phyloP scores from a whole-genome alignment of 2,797 vertebrate species.

The Xenopus petersii region DNA sequence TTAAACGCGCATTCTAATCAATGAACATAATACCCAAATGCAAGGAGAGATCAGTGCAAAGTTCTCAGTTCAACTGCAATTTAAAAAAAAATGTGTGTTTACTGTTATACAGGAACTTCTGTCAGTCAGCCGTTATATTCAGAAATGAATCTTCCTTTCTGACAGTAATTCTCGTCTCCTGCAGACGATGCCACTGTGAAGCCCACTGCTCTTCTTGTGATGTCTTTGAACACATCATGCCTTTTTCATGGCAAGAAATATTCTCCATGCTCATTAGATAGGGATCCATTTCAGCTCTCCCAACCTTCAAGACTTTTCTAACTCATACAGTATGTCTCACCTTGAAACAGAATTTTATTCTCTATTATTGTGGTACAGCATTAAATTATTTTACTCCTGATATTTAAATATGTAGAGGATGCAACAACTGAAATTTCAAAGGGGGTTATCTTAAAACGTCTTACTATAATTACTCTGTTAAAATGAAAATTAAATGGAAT shows the following conservation, averaged over 20 bases:
- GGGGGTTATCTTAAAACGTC: too few relatives aligned
- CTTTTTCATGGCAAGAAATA: neutral
- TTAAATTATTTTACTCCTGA: too few relatives aligned
- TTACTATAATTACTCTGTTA: too few relatives aligned
- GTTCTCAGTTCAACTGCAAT: neutral
- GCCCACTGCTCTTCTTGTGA: slow-evolving; percentile 4
- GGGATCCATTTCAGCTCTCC: neutral
- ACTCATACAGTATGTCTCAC: neutral
- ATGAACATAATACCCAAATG: slow-evolving; percentile 4
- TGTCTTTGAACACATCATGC: slow-evolving; percentile 24
- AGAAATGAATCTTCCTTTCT: neutral
- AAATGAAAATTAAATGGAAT: too few relatives aligned
- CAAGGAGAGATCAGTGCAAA: neutral
- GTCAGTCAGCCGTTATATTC: slow-evolving; percentile 1
- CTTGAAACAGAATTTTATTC: neutral
- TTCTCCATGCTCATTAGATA: slow-evolving; percentile 17
- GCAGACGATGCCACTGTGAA: slow-evolving; percentile 2
- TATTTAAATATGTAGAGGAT: too few relatives aligned
- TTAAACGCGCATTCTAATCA: neutral
- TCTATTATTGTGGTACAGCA: too few relatives aligned
- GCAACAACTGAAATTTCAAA: too few relatives aligned
- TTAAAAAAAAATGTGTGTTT: neutral
- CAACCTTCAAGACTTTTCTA: neutral
- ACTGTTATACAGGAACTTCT: neutral
- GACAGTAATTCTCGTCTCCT: neutral